Evolutionary conservation across 1,140 invertebrate species (phyloP).

Genomic region (Pachypsylla venusta): DNA sequence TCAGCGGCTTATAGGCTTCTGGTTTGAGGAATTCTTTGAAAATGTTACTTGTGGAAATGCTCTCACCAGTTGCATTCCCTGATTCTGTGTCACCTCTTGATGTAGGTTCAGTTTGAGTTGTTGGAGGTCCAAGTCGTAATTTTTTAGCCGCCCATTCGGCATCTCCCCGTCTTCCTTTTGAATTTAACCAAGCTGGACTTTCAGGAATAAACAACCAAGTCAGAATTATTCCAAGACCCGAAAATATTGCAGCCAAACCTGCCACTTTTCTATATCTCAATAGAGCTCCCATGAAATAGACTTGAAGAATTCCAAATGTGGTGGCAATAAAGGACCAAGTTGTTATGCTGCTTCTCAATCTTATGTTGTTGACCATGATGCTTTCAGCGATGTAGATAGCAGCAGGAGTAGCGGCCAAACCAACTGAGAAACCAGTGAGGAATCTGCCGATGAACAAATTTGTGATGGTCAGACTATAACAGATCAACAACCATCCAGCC

Average conservation of each 20-base stretch:
- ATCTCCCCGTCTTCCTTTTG: slow-evolving; percentile 21
- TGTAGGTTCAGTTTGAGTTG: neutral
- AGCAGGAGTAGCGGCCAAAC: slow-evolving; percentile 20
- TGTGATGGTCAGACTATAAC: slow-evolving; percentile 13
- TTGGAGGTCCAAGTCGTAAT: slow-evolving; percentile 11
- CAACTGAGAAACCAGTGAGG: slow-evolving; percentile 33
- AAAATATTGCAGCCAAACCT: slow-evolving; percentile 30
- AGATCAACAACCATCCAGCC: slow-evolving; percentile 38
- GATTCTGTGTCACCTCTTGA: neutral
- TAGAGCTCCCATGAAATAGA: slow-evolving; percentile 28
- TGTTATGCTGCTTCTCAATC: slow-evolving; percentile 21
- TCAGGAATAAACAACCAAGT: slow-evolving; percentile 33
- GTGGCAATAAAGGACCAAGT: slow-evolving; percentile 27
- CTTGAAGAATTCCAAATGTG: slow-evolving; percentile 21
- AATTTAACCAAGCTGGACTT: slow-evolving; percentile 37
- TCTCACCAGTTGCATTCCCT: neutral
- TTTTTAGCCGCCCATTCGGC: slow-evolving; percentile 20
- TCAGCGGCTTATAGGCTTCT: slow-evolving; percentile 33
- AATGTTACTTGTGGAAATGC: neutral
- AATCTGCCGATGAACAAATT: slow-evolving; percentile 34
- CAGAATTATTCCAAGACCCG: slow-evolving; percentile 27
- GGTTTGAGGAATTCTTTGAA: slow-evolving; percentile 21
- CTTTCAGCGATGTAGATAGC: slow-evolving; percentile 31
- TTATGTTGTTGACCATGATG: slow-evolving; percentile 33
- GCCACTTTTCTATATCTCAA: slow-evolving; percentile 35